Evolutionary conservation across 2,797 vertebrate species (phyloP), one percentile per base, ranked within the genome.

Genomic region (Antennarius maculatus): DNA sequence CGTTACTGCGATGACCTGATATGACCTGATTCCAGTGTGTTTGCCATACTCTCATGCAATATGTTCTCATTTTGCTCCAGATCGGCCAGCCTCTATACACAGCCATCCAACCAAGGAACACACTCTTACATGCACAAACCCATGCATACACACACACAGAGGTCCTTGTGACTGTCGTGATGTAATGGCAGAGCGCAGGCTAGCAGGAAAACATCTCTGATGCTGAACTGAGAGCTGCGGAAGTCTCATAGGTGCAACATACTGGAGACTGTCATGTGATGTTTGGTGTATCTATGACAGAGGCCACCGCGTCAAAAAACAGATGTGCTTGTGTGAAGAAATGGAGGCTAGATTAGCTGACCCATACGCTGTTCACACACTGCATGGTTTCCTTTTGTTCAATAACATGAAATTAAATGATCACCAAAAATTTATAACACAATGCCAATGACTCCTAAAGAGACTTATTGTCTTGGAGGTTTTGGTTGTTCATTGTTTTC

Each of bases 11-110:
- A 50, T 39, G 58, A 50, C 64, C 53, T 39, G 48, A 59, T 50
- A 39, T 13, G 51, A 75, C 47, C 17, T 41, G 42, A n/a, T 67
- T 46, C 12, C 29, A 9, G 59, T 17, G 46, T 76, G 59, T 45
- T 72, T 11, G 48, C 18, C 71, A 56, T 58, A 47, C 42, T 39
- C 39, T 79, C 74, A 77, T 16, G 57, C 82, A 84, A 80, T 85
- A 86, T 86, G 84, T 76, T 83, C 69, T 59, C 51, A 82, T 86
- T 80, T 81, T 70, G 59, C 65, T 89, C 84, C 86, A 84, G 77
- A 85, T 61, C 73, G 79, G 69, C 74, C 60, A 80, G 66, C 55
- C 74, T 54, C 56, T 55, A 17, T 28, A 46, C 52, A 58, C 43
- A 64, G 15, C 31, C 45, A 55, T 42, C 46, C 66, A 74, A 61